A percentile compares a stretch with the other conserved stretches of the same genome.
phyloP scores from a whole-genome alignment of 35 echinoderm and acorn worm species.

The Lytechinus variegatus region DNA sequence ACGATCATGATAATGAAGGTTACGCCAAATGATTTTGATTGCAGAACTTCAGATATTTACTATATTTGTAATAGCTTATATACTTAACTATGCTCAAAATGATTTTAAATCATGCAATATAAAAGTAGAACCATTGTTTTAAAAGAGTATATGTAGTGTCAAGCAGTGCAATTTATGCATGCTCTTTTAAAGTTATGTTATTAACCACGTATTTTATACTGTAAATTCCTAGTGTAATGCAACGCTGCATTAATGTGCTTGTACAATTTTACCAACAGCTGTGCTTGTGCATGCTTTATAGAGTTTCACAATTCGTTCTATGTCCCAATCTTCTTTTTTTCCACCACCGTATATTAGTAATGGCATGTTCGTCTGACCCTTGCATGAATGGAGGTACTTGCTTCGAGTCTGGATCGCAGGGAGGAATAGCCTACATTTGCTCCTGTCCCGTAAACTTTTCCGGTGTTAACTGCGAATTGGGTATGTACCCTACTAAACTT shows the following conservation, averaged over 20 bases:
- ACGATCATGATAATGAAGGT: no score
- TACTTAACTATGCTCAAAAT: no score
- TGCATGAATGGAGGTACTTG: conserved; percentile 63
- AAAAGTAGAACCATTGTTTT: no score
- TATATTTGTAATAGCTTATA: no score
- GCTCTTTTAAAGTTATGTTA: no score
- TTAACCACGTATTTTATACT: no score
- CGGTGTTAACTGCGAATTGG: conserved; percentile 11
- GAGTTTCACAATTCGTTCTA: background rate
- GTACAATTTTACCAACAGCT: background rate
- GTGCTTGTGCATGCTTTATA: background rate
- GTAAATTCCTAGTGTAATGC: no score
- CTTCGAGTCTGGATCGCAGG: background rate
- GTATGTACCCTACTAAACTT: background rate
- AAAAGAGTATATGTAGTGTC: no score
- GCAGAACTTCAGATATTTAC: no score
- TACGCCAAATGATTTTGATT: no score
- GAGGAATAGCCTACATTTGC: conserved; percentile 33
- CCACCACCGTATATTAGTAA: background rate
- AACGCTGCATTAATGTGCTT: background rate
- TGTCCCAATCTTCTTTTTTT: background rate
- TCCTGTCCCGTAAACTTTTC: background rate
- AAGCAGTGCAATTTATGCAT: no score
- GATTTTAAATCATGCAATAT: no score
- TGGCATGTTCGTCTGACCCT: conserved; percentile 50